These are phyloP conservation scores for Chirona hameri DNA, from an alignment of 2,888 invertebrate species.

Conservation along the genomic window DNA sequence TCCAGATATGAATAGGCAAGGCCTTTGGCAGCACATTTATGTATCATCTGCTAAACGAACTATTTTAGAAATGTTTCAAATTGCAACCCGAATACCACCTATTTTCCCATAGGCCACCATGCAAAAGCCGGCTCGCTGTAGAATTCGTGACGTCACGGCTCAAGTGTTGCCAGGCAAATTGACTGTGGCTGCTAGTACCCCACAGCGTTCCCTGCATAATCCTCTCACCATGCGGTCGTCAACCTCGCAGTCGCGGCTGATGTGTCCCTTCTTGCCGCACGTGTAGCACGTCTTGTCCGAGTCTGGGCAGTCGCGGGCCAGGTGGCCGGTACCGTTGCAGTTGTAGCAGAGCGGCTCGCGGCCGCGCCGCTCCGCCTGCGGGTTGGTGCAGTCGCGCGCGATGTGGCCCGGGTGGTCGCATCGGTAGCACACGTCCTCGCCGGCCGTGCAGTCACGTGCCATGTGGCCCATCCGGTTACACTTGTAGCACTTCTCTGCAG, in stretches of 20 bases:
- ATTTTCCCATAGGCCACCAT: too few relatives aligned
- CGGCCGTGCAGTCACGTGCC: constrained; percentile 89
- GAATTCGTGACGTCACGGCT: too few relatives aligned
- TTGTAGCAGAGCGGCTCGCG: constrained; percentile 78
- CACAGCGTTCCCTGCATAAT: too few relatives aligned
- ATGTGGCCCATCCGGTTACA: constrained; percentile 91
- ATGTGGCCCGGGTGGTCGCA: constrained; percentile 50
- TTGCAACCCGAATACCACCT: too few relatives aligned
- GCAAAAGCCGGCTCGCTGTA: too few relatives aligned
- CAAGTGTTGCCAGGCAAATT: too few relatives aligned
- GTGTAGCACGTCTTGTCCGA: constrained; percentile 79
- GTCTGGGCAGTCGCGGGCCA: constrained; percentile 64
- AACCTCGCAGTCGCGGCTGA: constrained; percentile 45
- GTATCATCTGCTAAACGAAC: too few relatives aligned
- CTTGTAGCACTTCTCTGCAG: constrained; percentile 75
- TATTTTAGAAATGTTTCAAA: too few relatives aligned
- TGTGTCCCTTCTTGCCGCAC: constrained; percentile 72
- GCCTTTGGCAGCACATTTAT: too few relatives aligned
- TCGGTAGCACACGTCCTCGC: constrained; percentile 66
- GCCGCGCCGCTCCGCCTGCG: constrained; percentile 43
- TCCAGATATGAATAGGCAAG: too few relatives aligned
- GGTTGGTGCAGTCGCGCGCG: constrained; percentile 45
- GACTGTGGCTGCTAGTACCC: too few relatives aligned
- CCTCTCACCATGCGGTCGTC: not conserved
- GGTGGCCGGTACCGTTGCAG: constrained; percentile 88